Evolutionary conservation across 2,888 invertebrate species (phyloP).

Genomic region (Pammene aurita): DNA sequence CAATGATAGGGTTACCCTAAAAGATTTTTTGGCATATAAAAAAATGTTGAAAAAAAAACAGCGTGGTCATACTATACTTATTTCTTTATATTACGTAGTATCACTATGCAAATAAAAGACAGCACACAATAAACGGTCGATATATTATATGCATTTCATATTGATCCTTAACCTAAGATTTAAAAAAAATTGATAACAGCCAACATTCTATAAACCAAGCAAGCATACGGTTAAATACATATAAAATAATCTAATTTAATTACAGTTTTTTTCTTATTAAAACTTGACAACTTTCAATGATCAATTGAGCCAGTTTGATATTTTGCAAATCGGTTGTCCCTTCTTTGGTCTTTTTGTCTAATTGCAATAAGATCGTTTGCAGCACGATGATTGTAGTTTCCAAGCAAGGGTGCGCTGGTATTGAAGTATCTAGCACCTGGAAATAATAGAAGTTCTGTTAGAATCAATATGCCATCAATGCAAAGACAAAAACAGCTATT

Average conservation of each 20-base stretch:
- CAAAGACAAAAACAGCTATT: too few relatives aligned
- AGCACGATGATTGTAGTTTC: constrained; percentile 64
- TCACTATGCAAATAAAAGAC: neutral
- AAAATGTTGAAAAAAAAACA: too few relatives aligned
- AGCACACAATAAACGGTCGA: neutral
- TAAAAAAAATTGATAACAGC: constrained; percentile 3
- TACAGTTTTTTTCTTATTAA: constrained; percentile 61
- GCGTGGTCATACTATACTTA: too few relatives aligned
- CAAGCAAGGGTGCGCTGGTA: constrained; percentile 70
- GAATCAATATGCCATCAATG: neutral
- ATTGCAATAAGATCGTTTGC: constrained; percentile 60
- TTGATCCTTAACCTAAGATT: constrained; percentile 23
- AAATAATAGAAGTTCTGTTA: constrained; percentile 44
- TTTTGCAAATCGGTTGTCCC: constrained; percentile 53
- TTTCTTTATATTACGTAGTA: too few relatives aligned
- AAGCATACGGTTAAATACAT: constrained; percentile 4
- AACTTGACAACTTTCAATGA: constrained; percentile 70
- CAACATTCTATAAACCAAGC: constrained; percentile 19
- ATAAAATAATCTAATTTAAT: constrained; percentile 1
- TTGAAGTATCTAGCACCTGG: constrained; percentile 69
- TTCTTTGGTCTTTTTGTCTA: constrained; percentile 56
- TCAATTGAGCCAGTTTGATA: constrained; percentile 65
- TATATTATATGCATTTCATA: constrained; percentile 30
- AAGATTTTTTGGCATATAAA: too few relatives aligned
- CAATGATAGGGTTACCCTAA: too few relatives aligned